phyloP scores from a whole-genome alignment of 2,888 invertebrate species.

The Drosophila nr. medialis region DNA sequence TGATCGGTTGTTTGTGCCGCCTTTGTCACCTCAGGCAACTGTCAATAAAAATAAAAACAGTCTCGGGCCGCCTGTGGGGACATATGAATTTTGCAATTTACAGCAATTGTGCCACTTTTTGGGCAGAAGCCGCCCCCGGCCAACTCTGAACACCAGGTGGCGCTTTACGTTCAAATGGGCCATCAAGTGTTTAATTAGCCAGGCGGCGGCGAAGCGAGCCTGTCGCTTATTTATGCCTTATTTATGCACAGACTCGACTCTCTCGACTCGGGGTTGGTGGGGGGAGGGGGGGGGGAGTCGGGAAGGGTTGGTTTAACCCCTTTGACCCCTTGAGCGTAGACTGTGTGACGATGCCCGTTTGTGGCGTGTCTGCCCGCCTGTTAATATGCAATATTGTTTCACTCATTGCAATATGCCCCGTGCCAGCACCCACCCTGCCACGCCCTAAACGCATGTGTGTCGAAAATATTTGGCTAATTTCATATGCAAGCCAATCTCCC shows the following conservation, averaged over 20 bases:
- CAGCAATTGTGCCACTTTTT: slow-evolving; percentile 37
- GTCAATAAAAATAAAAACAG: slow-evolving; percentile 44
- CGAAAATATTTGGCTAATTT: slow-evolving; percentile 64
- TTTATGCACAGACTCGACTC: slow-evolving; percentile 69
- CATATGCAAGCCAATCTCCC: slow-evolving; percentile 48
- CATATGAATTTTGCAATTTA: slow-evolving; percentile 67
- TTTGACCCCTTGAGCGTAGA: background rate
- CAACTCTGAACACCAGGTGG: slow-evolving; percentile 34
- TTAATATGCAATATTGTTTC: slow-evolving; percentile 78
- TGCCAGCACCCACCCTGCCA: background rate
- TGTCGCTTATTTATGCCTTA: slow-evolving; percentile 77
- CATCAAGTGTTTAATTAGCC: slow-evolving; percentile 77
- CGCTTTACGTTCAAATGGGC: slow-evolving; percentile 52
- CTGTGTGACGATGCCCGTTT: background rate
- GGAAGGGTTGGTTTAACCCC: background rate
- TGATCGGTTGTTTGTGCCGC: slow-evolving; percentile 3
- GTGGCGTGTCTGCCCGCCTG: slow-evolving; percentile 41
- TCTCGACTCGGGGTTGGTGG: background rate
- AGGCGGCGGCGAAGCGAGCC: slow-evolving; percentile 40
- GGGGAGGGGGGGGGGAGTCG: background rate
- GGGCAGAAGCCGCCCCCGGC: background rate
- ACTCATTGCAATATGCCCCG: slow-evolving; percentile 68
- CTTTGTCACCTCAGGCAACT: slow-evolving; percentile 22
- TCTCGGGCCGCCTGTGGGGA: slow-evolving; percentile 15
- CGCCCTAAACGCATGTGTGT: slow-evolving; percentile 39